These are phyloP conservation scores for Benitochromis conjunctus DNA, from an alignment of 2,113 vertebrate species.

Conservation along the genomic window DNA sequence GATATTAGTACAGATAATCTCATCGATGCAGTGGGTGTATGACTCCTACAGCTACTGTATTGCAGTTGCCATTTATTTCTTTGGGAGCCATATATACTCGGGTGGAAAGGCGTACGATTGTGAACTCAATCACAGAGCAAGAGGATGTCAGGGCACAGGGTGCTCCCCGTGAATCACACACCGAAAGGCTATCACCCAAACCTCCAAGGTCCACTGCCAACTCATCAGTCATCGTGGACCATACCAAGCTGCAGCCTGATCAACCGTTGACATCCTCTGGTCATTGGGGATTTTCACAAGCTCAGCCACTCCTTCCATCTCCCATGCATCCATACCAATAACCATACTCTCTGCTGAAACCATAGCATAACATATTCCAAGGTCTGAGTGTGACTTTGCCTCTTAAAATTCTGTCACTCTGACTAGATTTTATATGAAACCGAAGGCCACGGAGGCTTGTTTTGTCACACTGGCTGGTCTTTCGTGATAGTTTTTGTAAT, in stretches of 20 bases:
- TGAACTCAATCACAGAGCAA: slow-evolving; percentile 72
- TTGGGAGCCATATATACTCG: slow-evolving; percentile 52
- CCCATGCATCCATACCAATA: slow-evolving; percentile 56
- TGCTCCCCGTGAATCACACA: slow-evolving; percentile 72
- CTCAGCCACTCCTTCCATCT: slow-evolving; percentile 24
- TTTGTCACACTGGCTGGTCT: slow-evolving; percentile 51
- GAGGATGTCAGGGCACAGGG: slow-evolving; percentile 67
- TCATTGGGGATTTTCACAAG: slow-evolving; percentile 61
- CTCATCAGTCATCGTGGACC: slow-evolving; percentile 72
- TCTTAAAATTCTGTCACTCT: slow-evolving; percentile 53
- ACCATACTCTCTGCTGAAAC: slow-evolving; percentile 31
- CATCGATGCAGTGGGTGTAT: slow-evolving; percentile 1
- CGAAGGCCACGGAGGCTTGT: slow-evolving; percentile 44
- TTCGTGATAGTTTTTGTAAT: slow-evolving; percentile 29
- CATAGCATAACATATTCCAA: slow-evolving; percentile 59
- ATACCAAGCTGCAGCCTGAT: slow-evolving; percentile 59
- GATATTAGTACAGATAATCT: slow-evolving; percentile 22
- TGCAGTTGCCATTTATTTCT: slow-evolving; percentile 57
- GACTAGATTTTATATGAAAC: slow-evolving; percentile 35
- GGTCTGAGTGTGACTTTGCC: slow-evolving; percentile 63
- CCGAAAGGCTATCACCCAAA: slow-evolving; percentile 78
- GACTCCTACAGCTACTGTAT: slow-evolving; percentile 23
- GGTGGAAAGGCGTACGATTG: slow-evolving; percentile 59
- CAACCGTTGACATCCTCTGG: slow-evolving; percentile 64
- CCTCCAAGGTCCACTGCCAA: slow-evolving; percentile 73